Conservation (phyloP, 2,113 vertebrate genomes). For the Dicaeum eximium region DNA sequence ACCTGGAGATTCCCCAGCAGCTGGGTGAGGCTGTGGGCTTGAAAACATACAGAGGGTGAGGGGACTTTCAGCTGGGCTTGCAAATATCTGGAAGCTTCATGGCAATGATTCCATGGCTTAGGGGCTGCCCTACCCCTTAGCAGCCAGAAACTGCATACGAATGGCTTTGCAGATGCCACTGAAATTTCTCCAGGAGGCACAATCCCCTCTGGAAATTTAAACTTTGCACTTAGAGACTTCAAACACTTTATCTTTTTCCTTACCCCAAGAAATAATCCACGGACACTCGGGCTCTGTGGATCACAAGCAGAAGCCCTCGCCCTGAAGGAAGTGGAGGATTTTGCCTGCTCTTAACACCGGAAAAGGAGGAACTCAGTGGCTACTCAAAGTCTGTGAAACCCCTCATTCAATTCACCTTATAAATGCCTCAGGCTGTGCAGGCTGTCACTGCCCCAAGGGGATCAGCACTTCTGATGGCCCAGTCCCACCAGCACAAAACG, state of each 20-base stretch:
- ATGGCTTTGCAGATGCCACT: neutral
- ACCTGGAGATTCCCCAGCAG: neutral
- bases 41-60: fast-evolving
- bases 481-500: fast-evolving
- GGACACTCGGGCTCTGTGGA: fast-evolving
- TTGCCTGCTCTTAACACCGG: neutral
- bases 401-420: too few species aligned
- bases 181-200: neutral
- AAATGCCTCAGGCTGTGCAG: neutral
- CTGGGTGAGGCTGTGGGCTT: neutral
- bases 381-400: neutral
- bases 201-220: neutral
- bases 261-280: neutral
- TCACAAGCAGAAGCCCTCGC: neutral
- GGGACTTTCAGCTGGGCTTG: neutral
- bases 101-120: neutral
- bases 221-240: neutral
- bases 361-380: neutral
- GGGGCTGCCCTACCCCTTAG: neutral
- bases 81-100: neutral
- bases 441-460: neutral
- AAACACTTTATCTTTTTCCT: neutral
- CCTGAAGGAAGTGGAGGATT: neutral
- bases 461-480: neutral
- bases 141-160: fast-evolving